Evolutionary conservation across 2,113 vertebrate genomes (phyloP).

Genomic region (Cynocephalus volans): DNA sequence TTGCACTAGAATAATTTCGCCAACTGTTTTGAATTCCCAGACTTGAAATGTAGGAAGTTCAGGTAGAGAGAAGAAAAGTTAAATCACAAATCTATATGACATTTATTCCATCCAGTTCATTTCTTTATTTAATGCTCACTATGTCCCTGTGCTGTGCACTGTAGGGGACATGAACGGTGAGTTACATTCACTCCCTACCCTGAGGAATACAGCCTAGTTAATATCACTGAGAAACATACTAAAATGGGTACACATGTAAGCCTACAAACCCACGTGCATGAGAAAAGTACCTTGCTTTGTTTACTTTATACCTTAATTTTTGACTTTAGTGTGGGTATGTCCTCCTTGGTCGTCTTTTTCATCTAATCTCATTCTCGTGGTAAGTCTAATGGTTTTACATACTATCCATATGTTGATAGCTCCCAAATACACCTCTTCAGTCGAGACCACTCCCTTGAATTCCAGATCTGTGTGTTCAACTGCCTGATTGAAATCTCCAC

Average conservation of each 20-base stretch:
- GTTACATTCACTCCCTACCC: no score
- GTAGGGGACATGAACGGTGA: not conserved
- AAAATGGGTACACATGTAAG: not conserved
- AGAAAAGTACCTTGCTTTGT: not conserved
- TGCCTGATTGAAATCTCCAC: not conserved
- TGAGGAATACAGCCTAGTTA: not conserved
- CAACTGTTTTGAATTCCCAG: conserved; percentile 53
- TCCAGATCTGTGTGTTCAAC: not conserved
- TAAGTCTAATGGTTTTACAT: not conserved
- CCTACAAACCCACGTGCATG: not conserved
- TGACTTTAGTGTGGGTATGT: not conserved
- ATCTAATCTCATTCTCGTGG: not conserved
- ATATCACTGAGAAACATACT: not conserved
- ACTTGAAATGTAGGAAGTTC: conserved; percentile 36
- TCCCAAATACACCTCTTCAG: not conserved
- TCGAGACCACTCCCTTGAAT: not conserved
- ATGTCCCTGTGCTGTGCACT: not conserved
- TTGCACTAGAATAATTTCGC: conserved; percentile 33
- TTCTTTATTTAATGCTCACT: not conserved
- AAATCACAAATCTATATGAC: not conserved
- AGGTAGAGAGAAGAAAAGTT: conserved; percentile 14
- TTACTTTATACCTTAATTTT: not conserved
- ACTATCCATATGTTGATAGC: no score
- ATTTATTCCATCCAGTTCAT: not conserved
- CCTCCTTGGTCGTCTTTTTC: not conserved